phyloP scores from a whole-genome alignment of 1,140 invertebrate genomes.

The Physella acuta region DNA sequence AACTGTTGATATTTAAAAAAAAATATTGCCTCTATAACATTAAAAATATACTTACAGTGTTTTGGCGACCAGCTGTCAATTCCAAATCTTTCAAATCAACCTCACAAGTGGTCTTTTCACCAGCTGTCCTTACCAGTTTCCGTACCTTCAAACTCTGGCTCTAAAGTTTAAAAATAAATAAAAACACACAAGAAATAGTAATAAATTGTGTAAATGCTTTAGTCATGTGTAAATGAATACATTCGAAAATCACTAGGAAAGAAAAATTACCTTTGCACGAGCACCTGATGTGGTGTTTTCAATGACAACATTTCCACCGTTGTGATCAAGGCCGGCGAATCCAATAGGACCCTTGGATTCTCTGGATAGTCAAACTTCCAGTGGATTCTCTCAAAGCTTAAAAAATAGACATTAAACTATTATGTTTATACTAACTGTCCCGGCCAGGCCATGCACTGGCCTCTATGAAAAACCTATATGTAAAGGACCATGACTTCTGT shows the following conservation, averaged over 20 bases:
- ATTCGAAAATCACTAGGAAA: background rate
- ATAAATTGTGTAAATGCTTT: no score
- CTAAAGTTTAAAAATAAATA: no score
- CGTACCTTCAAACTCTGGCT: slow-evolving; percentile 21
- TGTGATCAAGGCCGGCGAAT: slow-evolving; percentile 23
- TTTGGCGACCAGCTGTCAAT: background rate
- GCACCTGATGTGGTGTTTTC: slow-evolving; percentile 28
- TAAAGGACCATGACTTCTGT: no score
- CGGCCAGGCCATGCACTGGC: no score
- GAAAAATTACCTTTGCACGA: slow-evolving; percentile 25
- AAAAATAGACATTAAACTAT: no score
- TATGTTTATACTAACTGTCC: no score
- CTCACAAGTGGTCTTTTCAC: background rate
- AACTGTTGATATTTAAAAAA: no score
- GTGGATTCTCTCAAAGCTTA: slow-evolving; percentile 23
- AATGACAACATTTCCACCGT: slow-evolving; percentile 21
- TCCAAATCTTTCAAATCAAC: slow-evolving; percentile 17
- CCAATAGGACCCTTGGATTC: slow-evolving; percentile 25
- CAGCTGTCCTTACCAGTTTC: slow-evolving; percentile 3
- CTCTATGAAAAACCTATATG: no score
- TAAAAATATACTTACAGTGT: slow-evolving; percentile 14
- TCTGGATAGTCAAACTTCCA: slow-evolving; percentile 23
- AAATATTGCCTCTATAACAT: no score
- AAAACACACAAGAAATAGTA: no score
- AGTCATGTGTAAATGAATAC: no score